A percentile compares a stretch with the other conserved stretches of the same genome.
Conservation (phyloP, 2,113 vertebrate genomes). For the Telmatochromis sp. region DNA sequence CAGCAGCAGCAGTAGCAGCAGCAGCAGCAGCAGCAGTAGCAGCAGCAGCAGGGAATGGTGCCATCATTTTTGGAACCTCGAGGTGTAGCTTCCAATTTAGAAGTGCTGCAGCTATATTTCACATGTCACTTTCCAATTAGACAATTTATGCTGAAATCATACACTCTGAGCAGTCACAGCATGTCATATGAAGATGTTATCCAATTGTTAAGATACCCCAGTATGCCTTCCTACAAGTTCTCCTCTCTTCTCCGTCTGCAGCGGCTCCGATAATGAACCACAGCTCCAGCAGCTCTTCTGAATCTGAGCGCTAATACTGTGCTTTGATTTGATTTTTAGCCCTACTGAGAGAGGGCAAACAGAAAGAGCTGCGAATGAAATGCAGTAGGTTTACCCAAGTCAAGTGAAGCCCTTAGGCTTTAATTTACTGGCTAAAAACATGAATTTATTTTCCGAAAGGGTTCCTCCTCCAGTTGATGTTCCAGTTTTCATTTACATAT, state of each 20-base stretch:
- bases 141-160: neutral
- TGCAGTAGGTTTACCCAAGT: constrained; percentile 10
- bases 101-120: neutral
- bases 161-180: neutral
- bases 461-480: constrained; percentile 2
- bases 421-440: neutral
- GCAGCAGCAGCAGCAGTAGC: neutral
- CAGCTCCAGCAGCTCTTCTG: neutral
- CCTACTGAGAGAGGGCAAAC: constrained; percentile 9
- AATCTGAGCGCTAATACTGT: neutral
- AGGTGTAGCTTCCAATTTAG: neutral
- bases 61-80: neutral
- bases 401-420: constrained; percentile 24
- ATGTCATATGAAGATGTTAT: neutral
- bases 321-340: constrained; percentile 25
- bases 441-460: constrained; percentile 1
- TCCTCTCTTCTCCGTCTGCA: neutral
- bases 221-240: neutral
- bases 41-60: neutral
- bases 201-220: neutral
- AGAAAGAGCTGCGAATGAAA: constrained; percentile 5
- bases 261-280: neutral
- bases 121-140: neutral
- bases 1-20: no score
- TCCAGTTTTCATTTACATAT: constrained; percentile 7